phyloP scores from a whole-genome alignment of 2,113 vertebrate genomes.

The Gobio gobio region DNA sequence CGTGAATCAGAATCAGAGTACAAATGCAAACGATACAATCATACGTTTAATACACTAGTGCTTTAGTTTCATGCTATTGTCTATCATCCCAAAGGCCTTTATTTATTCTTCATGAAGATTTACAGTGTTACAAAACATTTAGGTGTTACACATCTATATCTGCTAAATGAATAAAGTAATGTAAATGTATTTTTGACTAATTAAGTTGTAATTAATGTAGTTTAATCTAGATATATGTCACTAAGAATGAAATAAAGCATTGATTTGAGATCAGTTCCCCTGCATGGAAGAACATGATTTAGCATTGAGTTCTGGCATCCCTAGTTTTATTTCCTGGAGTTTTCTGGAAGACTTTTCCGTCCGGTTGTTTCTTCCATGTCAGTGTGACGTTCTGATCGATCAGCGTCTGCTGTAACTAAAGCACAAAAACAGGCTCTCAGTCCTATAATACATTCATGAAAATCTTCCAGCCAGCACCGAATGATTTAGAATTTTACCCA shows the following conservation, averaged over 20 bases:
- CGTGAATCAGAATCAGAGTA: no score
- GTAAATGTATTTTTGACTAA: background rate
- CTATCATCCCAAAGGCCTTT: background rate
- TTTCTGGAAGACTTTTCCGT: background rate
- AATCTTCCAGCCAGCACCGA: no score
- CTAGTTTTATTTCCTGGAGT: fast-evolving
- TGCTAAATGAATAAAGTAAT: background rate
- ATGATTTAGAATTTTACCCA: background rate
- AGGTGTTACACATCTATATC: background rate
- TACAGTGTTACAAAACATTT: background rate
- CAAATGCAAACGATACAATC: no score
- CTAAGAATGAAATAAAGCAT: background rate
- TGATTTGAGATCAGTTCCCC: background rate
- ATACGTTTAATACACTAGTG: no score
- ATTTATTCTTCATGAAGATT: background rate
- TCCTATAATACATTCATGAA: no score
- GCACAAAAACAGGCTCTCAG: background rate
- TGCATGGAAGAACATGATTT: fast-evolving
- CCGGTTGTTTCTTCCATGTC: background rate
- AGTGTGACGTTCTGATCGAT: background rate
- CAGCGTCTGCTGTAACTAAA: constrained; percentile 19
- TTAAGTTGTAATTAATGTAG: background rate
- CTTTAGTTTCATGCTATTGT: no score
- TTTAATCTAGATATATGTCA: background rate
- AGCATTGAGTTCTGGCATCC: background rate